Evolutionary conservation across 2,797 vertebrate genomes (phyloP).

Genomic region (Yasuhikotakia modesta): DNA sequence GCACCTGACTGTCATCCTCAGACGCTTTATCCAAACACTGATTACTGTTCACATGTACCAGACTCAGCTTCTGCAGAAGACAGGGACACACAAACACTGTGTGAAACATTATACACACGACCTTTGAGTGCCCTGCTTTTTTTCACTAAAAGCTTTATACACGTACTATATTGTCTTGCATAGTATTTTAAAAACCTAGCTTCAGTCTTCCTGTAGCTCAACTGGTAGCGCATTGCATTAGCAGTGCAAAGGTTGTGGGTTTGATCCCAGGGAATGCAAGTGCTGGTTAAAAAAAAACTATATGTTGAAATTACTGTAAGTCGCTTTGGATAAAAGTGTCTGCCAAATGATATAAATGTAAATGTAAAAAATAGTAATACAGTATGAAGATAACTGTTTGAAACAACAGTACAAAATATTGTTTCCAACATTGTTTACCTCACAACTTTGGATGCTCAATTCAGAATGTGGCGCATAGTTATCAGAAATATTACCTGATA

Average conservation of each 20-base stretch:
- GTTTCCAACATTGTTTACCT: not conserved
- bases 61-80: conserved; percentile 87
- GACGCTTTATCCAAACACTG: conserved; percentile 99
- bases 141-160: not conserved
- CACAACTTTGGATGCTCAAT: not conserved
- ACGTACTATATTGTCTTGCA: no score
- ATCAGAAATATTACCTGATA: not conserved
- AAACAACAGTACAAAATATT: not conserved
- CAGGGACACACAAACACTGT: not conserved
- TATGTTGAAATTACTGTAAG: no score
- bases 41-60: conserved; percentile 98
- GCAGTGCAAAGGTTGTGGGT: no score
- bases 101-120: not conserved
- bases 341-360: no score
- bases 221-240: no score
- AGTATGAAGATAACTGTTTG: not conserved
- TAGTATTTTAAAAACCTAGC: no score
- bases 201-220: no score
- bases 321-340: no score
- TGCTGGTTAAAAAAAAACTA: no score
- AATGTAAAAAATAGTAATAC: not conserved
- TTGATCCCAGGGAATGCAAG: no score
- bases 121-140: not conserved
- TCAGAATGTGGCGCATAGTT: not conserved
- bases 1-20: conserved; percentile 98